A percentile compares a stretch with the other conserved stretches of the same genome.
These are phyloP conservation scores for Botrylloides violaceus DNA, from an alignment of 23 tunicate genomes.

Conservation along the genomic window DNA sequence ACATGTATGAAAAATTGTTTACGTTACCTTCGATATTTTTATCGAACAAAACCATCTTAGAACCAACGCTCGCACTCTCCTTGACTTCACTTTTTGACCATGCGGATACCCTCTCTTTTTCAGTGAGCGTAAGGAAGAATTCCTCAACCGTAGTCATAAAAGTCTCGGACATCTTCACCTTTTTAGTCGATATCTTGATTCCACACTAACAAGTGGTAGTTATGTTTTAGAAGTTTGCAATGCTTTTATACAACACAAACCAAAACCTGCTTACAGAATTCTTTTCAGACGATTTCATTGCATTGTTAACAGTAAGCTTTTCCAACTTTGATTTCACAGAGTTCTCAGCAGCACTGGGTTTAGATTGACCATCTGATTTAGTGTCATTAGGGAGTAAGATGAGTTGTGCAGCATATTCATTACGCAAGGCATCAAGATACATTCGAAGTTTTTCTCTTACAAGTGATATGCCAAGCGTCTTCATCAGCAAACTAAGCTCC, in stretches of 20 bases:
- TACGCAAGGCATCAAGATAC: conserved; percentile 41
- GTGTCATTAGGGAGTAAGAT: conserved; percentile 44
- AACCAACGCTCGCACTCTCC: conserved; percentile 45
- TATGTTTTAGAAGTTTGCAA: not conserved
- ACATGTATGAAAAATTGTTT: not conserved
- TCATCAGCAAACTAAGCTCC: conserved; percentile 35
- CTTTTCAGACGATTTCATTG: not conserved
- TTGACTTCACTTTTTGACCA: conserved; percentile 63
- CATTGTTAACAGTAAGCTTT: conserved; percentile 13
- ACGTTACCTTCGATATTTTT: conserved; percentile 42
- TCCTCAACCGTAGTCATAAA: conserved; percentile 79
- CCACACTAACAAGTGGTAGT: conserved; percentile 15
- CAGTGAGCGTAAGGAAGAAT: conserved; percentile 42
- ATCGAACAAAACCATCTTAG: conserved; percentile 51
- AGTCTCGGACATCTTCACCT: conserved; percentile 73
- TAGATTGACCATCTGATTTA: not conserved
- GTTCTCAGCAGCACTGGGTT: not conserved
- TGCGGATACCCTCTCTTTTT: conserved; percentile 63
- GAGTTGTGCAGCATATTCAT: conserved; percentile 49
- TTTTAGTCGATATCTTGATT: conserved; percentile 77
- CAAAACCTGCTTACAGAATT: conserved; percentile 2
- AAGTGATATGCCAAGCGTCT: conserved; percentile 41
- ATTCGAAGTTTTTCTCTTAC: conserved; percentile 37
- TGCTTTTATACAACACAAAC: not conserved
- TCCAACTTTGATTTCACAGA: conserved; percentile 37